These are phyloP conservation scores for Drosophila orosa DNA, from an alignment of 1,140 invertebrate genomes.

Conservation along the genomic window DNA sequence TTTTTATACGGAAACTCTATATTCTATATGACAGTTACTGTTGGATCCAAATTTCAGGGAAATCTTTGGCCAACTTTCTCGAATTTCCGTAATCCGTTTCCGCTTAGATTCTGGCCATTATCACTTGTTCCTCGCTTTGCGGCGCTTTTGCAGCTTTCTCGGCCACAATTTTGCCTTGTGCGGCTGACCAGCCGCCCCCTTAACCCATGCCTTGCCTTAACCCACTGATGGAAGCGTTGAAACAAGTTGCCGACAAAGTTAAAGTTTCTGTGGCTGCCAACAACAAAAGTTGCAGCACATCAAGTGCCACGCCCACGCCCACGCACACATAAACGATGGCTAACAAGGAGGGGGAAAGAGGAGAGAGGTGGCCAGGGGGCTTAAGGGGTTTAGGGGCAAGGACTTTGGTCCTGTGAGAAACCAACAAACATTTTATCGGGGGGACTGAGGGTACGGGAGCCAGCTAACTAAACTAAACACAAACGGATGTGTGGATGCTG, in stretches of 20 bases:
- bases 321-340: constrained; percentile 59
- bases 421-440: constrained; percentile 41
- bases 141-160: constrained; percentile 49
- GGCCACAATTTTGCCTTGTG: constrained; percentile 73
- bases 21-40: not conserved
- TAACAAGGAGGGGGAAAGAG: constrained; percentile 17
- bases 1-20: too few relatives aligned
- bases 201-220: not conserved
- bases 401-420: constrained; percentile 18
- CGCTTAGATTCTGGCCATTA: constrained; percentile 42
- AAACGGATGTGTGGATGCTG: constrained; percentile 25
- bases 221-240: constrained; percentile 24
- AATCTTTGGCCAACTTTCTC: constrained; percentile 8
- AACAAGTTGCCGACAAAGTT: constrained; percentile 70
- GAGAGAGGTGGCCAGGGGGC: too few relatives aligned
- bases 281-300: constrained; percentile 51
- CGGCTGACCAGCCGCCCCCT: constrained; percentile 39
- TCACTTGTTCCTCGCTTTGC: constrained; percentile 61
- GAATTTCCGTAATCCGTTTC: constrained; percentile 12
- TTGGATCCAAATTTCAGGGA: not conserved
- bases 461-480: constrained; percentile 57
- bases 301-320: constrained; percentile 45
- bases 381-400: not conserved
- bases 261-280: constrained; percentile 71
- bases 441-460: not conserved